phyloP scores from a whole-genome alignment of 1,140 invertebrate genomes.

The Caenorhabditis tropicalis region DNA sequence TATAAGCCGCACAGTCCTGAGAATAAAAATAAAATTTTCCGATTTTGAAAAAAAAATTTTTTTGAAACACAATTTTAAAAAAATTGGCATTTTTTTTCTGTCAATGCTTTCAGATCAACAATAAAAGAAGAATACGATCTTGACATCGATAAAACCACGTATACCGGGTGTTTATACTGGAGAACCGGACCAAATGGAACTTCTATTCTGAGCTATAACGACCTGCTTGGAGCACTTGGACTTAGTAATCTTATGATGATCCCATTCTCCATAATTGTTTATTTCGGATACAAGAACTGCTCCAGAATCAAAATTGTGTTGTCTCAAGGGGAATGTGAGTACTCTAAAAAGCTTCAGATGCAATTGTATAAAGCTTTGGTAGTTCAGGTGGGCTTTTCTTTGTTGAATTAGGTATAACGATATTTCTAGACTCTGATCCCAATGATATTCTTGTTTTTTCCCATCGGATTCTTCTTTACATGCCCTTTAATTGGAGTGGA shows the following conservation, averaged over 20 bases:
- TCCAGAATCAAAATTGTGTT: not conserved
- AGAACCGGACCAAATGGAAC: not conserved
- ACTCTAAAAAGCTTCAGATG: not conserved
- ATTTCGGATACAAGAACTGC: not conserved
- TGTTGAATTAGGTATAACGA: not conserved
- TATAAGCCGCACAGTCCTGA: too few species aligned
- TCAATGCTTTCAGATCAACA: not conserved
- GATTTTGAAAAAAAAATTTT: too few species aligned
- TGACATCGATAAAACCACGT: not conserved
- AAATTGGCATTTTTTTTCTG: too few species aligned
- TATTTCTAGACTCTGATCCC: not conserved
- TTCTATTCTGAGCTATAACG: not conserved
- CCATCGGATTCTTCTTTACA: not conserved
- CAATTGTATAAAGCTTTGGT: not conserved
- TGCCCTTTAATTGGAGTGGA: not conserved
- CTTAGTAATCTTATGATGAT: not conserved
- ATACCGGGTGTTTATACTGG: not conserved
- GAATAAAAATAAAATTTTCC: too few species aligned
- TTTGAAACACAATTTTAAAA: too few species aligned
- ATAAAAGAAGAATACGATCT: not conserved
- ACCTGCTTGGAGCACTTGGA: not conserved
- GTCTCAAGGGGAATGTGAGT: not conserved
- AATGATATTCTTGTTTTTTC: not conserved
- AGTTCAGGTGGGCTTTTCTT: not conserved
- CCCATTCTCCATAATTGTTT: not conserved